Evolutionary conservation across 2,888 invertebrate species (phyloP), one percentile per base, ranked within the genome.

Genomic region (Philaethria dido): DNA sequence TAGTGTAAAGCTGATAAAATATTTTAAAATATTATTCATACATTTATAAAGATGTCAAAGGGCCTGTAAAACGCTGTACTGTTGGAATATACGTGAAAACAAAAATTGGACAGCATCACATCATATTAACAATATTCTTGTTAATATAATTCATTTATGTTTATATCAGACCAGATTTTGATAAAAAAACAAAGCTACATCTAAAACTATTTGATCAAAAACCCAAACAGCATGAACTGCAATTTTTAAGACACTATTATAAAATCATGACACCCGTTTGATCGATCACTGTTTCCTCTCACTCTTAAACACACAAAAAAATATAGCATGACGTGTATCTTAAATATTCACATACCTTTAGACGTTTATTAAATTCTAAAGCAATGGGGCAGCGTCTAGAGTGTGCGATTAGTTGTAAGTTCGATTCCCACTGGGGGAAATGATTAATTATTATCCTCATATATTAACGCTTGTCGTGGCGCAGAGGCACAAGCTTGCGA

Each of bases 251-350:
- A 42, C n/a, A 57, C 42, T 57, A 55, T 39, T 25, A 57, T 57
- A 42, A n/a, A 0, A 57, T 42, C 42, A 22, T 57, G 57, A 57
- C 57, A 25, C 22, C 11, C 22, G 42, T 42, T 57, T 57, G 42
- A 57, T 57, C 57, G 57, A 57, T 57, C 57, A 25, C 42, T 11
- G 39, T 57, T 57, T 52, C 29, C 29, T 52, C 29, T 52, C 52
- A 33, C 52, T 52, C 29, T 33, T 52, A 16, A 52, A 29, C 4
- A 52, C 16, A 52, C 52, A 33, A 52, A 52, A 47, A 52, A 50
- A 3, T 16, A 3, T 25, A 50, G 25, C 52, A 13, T 52, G 16
- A 52, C 29, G 29, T 16, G 29, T 52, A 52, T 52, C 13, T 52
- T 3, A 13, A 52, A 52, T 52, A 33, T 29, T 29, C 52, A 16